A percentile compares a stretch with the other conserved stretches of the same genome.
Conservation (phyloP, 2,888 invertebrate genomes). For the Epiperipatus broadwayi region DNA sequence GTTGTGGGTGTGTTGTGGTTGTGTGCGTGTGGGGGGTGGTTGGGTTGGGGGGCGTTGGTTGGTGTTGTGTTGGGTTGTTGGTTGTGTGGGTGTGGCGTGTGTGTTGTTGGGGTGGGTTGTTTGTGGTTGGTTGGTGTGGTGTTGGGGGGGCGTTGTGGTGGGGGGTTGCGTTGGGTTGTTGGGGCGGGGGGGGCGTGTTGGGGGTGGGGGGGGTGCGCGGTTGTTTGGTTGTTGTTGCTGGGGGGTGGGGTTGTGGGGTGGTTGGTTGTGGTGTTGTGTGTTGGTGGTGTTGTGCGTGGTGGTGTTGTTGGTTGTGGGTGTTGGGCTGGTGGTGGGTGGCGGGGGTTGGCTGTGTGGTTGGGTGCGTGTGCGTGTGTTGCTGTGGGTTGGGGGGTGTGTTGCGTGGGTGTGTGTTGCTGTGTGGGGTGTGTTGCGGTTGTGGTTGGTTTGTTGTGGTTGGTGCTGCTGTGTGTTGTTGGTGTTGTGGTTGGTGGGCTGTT, state of each 20-base stretch:
- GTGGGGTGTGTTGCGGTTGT: conserved; percentile 17
- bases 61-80: no score
- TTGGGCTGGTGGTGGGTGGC: conserved; percentile 15
- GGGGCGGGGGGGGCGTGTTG: no score
- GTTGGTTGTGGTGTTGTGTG: conserved; percentile 16
- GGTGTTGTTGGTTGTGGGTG: conserved; percentile 17
- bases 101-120: no score
- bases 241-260: conserved; percentile 15
- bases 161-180: conserved; percentile 15
- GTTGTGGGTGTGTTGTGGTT: no score
- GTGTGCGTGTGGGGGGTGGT: no score
- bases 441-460: conserved; percentile 17
- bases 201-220: no score
- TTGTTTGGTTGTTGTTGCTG: no score
- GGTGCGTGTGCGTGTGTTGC: conserved; percentile 16
- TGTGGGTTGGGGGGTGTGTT: conserved; percentile 17
- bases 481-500: conserved; percentile 15
- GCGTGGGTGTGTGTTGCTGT: conserved; percentile 16
- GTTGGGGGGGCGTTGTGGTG: no score
- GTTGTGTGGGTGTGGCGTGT: no score
- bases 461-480: conserved; percentile 16
- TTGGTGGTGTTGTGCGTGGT: conserved; percentile 16
- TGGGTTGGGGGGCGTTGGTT: no score
- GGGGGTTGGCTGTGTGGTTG: conserved; percentile 16
- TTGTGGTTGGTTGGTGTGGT: no score